These are phyloP conservation scores for Trissoscelio sp. DNA, from an alignment of 2,888 invertebrate genomes.

Conservation along the genomic window DNA sequence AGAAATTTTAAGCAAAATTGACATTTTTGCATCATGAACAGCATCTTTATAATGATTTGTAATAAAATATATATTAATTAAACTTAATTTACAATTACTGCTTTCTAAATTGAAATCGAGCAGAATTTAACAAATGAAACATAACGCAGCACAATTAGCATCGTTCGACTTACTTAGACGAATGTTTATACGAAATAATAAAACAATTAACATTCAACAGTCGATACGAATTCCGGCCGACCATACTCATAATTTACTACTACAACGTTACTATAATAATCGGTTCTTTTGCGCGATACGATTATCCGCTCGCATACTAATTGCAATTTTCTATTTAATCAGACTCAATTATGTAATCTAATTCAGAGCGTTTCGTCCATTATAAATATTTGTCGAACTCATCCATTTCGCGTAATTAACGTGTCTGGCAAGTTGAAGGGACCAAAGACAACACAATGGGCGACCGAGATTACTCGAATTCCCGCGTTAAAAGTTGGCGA, in stretches of 20 bases:
- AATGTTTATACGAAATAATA: slow-evolving; percentile 43
- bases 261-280: slow-evolving; percentile 17
- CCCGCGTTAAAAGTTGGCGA: slow-evolving; percentile 2
- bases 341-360: slow-evolving; percentile 23
- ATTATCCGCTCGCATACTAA: slow-evolving; percentile 17
- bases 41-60: too few species aligned
- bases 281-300: background rate
- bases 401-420: background rate
- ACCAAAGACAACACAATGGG: background rate
- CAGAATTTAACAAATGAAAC: background rate
- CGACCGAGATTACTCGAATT: slow-evolving; percentile 5
- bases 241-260: slow-evolving; percentile 38
- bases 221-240: slow-evolving; percentile 26
- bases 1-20: too few species aligned
- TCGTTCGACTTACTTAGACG: slow-evolving; percentile 3
- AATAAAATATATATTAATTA: too few species aligned
- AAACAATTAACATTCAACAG: slow-evolving; percentile 50
- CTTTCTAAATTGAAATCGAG: slow-evolving; percentile 4
- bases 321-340: slow-evolving; percentile 49
- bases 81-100: too few species aligned
- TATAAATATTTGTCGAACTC: slow-evolving; percentile 2
- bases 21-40: too few species aligned
- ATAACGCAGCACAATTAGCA: slow-evolving; percentile 9
- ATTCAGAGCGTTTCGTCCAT: slow-evolving; percentile 2
- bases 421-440: background rate